These are phyloP conservation scores for Epinotia bilunana DNA, from an alignment of 2,888 invertebrate genomes.

Conservation along the genomic window DNA sequence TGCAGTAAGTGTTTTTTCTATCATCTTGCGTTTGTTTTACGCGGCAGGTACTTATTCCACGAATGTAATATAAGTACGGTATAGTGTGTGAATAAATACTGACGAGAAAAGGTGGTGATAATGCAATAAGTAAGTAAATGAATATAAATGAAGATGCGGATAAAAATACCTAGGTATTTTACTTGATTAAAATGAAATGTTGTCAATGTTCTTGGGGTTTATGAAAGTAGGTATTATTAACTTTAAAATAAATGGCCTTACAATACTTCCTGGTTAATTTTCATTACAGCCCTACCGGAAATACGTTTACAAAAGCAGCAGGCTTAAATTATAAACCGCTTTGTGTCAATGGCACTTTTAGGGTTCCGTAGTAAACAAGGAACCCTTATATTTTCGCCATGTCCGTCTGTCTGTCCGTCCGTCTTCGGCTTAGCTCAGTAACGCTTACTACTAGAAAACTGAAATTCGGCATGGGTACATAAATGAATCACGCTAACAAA, in stretches of 20 bases:
- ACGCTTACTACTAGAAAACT: no score
- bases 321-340: not conserved
- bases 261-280: constrained; percentile 23
- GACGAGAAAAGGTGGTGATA: no score
- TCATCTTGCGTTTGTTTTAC: not conserved
- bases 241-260: constrained; percentile 24
- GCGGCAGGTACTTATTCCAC: not conserved
- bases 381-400: no score
- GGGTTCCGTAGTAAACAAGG: no score
- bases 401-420: no score
- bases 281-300: constrained; percentile 12
- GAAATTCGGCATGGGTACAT: no score
- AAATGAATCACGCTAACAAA: no score
- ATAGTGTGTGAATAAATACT: not conserved
- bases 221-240: constrained; percentile 32
- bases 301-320: constrained; percentile 1
- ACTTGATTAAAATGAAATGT: not conserved
- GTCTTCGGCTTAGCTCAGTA: no score
- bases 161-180: not conserved
- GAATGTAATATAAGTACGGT: no score
- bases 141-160: not conserved
- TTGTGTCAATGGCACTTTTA: not conserved
- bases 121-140: not conserved
- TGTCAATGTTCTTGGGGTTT: constrained; percentile 29
- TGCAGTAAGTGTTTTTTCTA: not conserved